Evolutionary conservation across 2,888 invertebrate genomes (phyloP), one percentile per base, ranked within the genome.

Genomic region (Eilema depressum): DNA sequence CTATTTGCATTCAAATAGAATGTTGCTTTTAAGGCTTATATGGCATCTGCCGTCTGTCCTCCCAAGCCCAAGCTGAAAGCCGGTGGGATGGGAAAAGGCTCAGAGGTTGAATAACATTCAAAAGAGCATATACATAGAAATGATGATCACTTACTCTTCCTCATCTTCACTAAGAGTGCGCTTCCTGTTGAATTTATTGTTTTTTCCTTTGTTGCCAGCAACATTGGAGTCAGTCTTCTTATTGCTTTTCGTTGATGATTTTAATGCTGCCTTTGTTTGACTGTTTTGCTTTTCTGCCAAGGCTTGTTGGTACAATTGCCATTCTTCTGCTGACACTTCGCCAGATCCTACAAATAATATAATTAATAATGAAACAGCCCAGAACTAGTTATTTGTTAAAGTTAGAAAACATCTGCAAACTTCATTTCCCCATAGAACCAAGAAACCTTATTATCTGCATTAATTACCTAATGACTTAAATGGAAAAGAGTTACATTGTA

Each of bases 221-320:
- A 68, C 57, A 2, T 63, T 70, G 41, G 84, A 83, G 0, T 86
- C 85, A 61, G 47, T 66, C 70, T 87, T 89, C 69, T 85, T 86
- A 0, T 68, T n/a, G 17, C 80, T 67, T 68, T 86, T 89, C 0
- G 75, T 65, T 0, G 82, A 62, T 5, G 86, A 70, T 75, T 89
- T 91, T 0, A 84, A 57, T 20, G 83, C 71, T 0, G 82, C 70
- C 74, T 91, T 93, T 66, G 74, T 84, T 47, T 86, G 86, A 0
- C 83, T 68, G 10, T 83, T 89, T 77, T 94, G 92, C 77, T 95
- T 94, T 74, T 95, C 94, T 0, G 89, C 89, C 20, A 95, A 76
- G 0, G 93, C 94, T 77, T 94, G 94, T 75, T 95, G 95, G 78
- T 95, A 95, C 26, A 95, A 67, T 71, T 94, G 93, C 95, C 95